Evolutionary conservation across 2,888 invertebrate genomes (phyloP).

Genomic region (Eupithecia dodoneata): DNA sequence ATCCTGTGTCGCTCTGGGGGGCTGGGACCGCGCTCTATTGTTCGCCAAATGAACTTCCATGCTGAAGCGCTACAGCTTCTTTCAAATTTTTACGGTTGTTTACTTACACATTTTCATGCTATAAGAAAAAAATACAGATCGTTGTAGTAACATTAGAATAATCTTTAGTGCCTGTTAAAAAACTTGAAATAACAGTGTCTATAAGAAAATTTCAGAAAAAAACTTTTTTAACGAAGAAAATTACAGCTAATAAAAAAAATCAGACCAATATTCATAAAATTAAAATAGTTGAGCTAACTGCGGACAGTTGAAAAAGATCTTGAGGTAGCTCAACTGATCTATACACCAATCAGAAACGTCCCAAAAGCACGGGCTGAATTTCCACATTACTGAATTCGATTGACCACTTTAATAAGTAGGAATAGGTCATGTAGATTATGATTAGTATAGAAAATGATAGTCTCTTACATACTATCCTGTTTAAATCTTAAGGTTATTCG

Average conservation of each 20-base stretch:
- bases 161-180: neutral
- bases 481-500: neutral
- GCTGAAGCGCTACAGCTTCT: conserved; percentile 74
- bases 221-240: neutral
- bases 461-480: neutral
- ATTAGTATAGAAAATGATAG: neutral
- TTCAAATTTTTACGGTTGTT: conserved; percentile 59
- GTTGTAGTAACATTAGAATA: neutral
- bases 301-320: neutral
- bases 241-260: neutral
- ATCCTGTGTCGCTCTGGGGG: conserved; percentile 76
- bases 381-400: too few relatives aligned
- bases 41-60: conserved; percentile 79
- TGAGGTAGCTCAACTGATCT: neutral
- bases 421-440: neutral
- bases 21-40: conserved; percentile 71
- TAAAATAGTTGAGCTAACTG: neutral
- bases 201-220: neutral
- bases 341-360: neutral
- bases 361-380: too few relatives aligned
- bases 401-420: neutral
- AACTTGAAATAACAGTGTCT: neutral
- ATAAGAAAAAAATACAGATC: neutral
- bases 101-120: conserved; percentile 41
- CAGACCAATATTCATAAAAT: neutral